Conservation (phyloP, 2,797 vertebrate genomes). For the Sebastiscus albofasciatus region DNA sequence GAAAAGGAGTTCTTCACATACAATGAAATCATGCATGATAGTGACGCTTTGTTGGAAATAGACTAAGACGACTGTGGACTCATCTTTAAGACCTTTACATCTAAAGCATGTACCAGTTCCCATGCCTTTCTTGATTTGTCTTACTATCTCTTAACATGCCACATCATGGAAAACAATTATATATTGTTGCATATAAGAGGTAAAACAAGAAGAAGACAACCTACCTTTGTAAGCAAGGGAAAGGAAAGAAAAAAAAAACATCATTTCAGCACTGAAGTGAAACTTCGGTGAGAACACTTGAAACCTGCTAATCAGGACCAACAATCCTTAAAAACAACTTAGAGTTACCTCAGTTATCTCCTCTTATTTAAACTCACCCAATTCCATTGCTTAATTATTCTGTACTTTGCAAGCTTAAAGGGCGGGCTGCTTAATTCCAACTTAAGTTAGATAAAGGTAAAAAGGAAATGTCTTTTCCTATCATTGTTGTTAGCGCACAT, state of each 20-base stretch:
- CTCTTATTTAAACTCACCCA: neutral
- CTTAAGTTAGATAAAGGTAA: neutral
- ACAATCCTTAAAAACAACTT: neutral
- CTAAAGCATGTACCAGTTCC: neutral
- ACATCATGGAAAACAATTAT: neutral
- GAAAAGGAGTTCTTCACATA: neutral
- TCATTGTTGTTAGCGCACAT: neutral
- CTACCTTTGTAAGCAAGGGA: neutral
- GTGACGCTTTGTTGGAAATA: neutral
- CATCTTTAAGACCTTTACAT: neutral
- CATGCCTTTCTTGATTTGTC: neutral
- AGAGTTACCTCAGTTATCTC: neutral
- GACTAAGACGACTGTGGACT: neutral
- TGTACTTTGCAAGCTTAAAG: neutral
- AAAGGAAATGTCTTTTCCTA: neutral
- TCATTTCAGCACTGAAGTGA: neutral
- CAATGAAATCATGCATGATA: neutral
- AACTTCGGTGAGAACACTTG: no score
- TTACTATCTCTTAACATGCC: neutral
- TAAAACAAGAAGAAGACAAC: neutral
- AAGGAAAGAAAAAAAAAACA: neutral
- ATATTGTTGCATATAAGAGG: neutral
- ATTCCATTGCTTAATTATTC: neutral
- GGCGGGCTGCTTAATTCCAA: neutral
- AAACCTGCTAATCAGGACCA: neutral